These are phyloP conservation scores for Eurypyga helias DNA, from an alignment of 2,113 vertebrate species.

Conservation along the genomic window DNA sequence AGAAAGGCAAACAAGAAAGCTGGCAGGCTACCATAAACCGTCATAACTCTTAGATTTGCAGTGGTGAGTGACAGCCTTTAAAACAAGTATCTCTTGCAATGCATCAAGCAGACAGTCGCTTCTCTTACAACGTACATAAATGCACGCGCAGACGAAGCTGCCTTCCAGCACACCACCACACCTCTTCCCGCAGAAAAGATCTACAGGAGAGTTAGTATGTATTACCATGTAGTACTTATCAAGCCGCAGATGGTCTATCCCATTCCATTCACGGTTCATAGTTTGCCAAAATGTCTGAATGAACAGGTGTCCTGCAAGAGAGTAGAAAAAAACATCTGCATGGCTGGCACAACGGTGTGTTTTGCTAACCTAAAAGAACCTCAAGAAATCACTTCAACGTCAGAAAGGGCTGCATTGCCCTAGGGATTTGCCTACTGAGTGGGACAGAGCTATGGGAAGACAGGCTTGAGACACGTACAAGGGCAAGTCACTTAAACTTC, in stretches of 20 bases:
- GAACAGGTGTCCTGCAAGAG: constrained; percentile 82
- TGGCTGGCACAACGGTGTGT: not conserved
- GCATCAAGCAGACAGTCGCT: not conserved
- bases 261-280: constrained; percentile 89
- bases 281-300: constrained; percentile 89
- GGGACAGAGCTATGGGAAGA: not conserved
- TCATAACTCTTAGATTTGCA: not conserved
- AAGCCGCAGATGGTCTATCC: constrained; percentile 85
- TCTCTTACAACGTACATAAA: not conserved
- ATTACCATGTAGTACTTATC: constrained; percentile 86
- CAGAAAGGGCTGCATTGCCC: not conserved
- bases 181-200: not conserved
- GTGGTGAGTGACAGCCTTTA: not conserved
- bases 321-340: not conserved
- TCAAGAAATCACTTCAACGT: not conserved
- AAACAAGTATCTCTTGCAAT: not conserved
- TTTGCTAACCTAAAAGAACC: not conserved
- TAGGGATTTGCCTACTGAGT: not conserved
- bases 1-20: not conserved
- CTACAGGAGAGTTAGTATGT: not conserved
- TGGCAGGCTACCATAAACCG: not conserved
- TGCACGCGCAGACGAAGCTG: not conserved
- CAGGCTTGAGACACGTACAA: not conserved
- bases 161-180: not conserved
- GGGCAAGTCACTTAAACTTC: not conserved